phyloP scores from a whole-genome alignment of 2,797 vertebrate species.

The Anguilla anguilla region DNA sequence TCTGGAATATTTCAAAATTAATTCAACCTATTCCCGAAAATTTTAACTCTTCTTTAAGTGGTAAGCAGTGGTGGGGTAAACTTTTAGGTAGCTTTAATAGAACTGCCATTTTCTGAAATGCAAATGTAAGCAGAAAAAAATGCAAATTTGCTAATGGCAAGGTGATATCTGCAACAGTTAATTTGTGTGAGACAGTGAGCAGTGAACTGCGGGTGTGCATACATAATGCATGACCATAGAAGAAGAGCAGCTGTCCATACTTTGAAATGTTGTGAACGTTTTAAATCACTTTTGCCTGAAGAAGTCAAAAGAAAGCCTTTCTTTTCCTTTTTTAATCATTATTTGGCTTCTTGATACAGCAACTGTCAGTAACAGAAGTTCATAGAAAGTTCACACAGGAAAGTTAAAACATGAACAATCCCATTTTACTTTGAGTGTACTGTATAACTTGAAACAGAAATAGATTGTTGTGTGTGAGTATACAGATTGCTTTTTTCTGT shows the following conservation, averaged over 20 bases:
- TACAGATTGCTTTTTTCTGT: neutral
- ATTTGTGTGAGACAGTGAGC: neutral
- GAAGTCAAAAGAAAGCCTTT: constrained; percentile 3
- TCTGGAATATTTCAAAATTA: neutral
- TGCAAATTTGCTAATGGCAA: neutral
- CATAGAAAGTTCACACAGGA: neutral
- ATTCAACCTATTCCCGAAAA: neutral
- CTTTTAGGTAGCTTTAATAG: neutral
- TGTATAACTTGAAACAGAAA: neutral
- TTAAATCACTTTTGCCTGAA: neutral
- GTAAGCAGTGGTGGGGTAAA: neutral
- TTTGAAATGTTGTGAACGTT: neutral
- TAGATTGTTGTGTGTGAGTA: neutral
- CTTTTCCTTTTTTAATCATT: neutral
- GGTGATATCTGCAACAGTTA: neutral
- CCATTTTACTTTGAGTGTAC: neutral
- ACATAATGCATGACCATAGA: neutral
- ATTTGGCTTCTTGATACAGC: neutral
- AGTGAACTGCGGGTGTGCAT: neutral
- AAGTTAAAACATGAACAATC: neutral
- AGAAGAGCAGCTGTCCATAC: neutral
- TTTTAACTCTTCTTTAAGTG: neutral
- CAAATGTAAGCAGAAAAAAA: neutral
- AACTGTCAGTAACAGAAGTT: neutral
- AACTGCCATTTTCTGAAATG: neutral